Base-by-base conservation (phyloP, 2,797 vertebrate species). In the Antennarius maculatus region DNA sequence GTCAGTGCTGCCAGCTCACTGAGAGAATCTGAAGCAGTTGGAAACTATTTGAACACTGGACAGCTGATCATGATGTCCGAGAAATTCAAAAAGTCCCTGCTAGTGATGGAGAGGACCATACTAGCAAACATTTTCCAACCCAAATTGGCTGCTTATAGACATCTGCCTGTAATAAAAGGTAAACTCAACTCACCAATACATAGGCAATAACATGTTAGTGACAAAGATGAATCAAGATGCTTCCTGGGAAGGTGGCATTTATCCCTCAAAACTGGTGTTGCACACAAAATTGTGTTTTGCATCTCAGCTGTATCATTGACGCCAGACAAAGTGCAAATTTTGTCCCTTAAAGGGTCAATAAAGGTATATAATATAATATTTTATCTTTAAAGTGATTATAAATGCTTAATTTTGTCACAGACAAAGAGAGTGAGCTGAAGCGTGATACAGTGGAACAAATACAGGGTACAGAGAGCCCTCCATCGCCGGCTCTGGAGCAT, bases 71-170 rank as follows among this genome's bases (percentile, higher is more conserved):
- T 95, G 34, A 87, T 87, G 56, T 95, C 94, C 13, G 93, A 94
- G 49, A 93, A 78, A n/a, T 93, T 98, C 73, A 88, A 87, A 7
- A 87, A 94, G 39, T 71, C 86, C 68, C 89, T 97, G 39, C 86
- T 94, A 68, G 86, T 93, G 65, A 94, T 97, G 94, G 96, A 98
- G 87, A 92, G 94, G 51, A 87, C 91, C 68, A 62, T 98, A 41
- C 89, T 96, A 83, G 87, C 90, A 70, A 98, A 96, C 69, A 84
- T 86, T 69, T 95, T 94, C 55, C 96, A 97, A 16, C 80, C 91
- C 46, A 94, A 94, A 67, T 90, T 97, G 17, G 95, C 97, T 71
- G 87, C 89, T 53, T 98, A 95, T 83, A 94, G 94, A 54, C 92
- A 94, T 54, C 79, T 98, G 43, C 94, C 95, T 2, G 16, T 93